A percentile compares a stretch with the other conserved stretches of the same genome.
phyloP scores from a whole-genome alignment of 2,797 vertebrate genomes.

The Halcyon badia region DNA sequence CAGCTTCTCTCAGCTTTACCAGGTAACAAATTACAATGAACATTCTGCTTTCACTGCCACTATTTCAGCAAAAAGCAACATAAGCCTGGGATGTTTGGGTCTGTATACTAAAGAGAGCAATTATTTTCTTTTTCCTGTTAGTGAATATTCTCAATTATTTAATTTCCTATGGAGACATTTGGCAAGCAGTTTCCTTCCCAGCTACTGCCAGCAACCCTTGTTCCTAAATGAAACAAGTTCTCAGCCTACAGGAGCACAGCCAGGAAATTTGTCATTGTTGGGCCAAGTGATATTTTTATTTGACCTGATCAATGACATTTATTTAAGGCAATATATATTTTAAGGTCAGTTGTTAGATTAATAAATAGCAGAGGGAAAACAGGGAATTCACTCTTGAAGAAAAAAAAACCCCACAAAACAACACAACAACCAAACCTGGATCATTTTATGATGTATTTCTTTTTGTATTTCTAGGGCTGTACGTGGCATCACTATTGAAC shows the following conservation, averaged over 20 bases:
- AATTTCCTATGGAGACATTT: conserved; percentile 34
- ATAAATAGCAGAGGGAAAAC: not conserved
- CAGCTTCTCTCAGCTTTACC: not conserved
- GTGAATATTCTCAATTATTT: conserved; percentile 61
- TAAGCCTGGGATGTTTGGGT: not conserved
- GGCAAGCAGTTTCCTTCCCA: conserved; percentile 43
- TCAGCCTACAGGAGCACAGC: not conserved
- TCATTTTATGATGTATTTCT: not conserved
- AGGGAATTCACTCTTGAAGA: not conserved
- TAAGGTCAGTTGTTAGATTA: not conserved
- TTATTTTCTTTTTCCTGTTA: conserved; percentile 11
- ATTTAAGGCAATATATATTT: conserved; percentile 29
- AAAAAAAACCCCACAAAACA: not conserved
- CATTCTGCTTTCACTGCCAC: not conserved
- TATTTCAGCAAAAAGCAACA: not conserved
- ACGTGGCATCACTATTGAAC: not conserved
- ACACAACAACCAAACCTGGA: no score
- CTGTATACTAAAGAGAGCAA: not conserved
- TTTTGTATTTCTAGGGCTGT: not conserved
- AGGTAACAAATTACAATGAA: not conserved
- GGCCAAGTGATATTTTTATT: conserved; percentile 24
- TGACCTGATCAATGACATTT: conserved; percentile 45
- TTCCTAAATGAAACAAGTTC: conserved; percentile 45
- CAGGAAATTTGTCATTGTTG: conserved; percentile 17
- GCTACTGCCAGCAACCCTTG: conserved; percentile 41